Evolutionary conservation across 2,797 vertebrate genomes (phyloP).

Genomic region (Semotilus atromaculatus): DNA sequence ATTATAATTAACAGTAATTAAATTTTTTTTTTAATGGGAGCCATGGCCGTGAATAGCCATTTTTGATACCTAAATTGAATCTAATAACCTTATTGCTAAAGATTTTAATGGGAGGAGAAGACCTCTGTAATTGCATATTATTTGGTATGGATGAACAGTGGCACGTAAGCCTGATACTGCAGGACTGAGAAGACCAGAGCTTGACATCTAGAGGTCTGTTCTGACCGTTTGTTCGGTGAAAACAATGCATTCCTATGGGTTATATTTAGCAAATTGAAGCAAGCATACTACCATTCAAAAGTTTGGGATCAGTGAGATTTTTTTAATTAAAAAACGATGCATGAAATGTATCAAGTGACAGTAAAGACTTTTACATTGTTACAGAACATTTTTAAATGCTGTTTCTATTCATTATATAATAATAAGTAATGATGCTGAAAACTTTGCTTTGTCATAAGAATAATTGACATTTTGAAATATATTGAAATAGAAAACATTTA

Average conservation of each 20-base stretch:
- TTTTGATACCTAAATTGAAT: constrained; percentile 81
- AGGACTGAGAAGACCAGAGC: not conserved
- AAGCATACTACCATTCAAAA: not conserved
- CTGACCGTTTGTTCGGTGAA: not conserved
- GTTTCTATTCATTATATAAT: too few relatives aligned
- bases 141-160: constrained; percentile 28
- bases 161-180: not conserved
- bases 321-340: not conserved
- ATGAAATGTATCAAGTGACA: not conserved
- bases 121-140: constrained; percentile 36
- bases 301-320: not conserved
- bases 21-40: constrained; percentile 80
- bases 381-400: too few relatives aligned
- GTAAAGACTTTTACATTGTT: too few relatives aligned
- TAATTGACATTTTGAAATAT: too few relatives aligned
- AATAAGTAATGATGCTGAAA: not conserved
- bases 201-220: not conserved
- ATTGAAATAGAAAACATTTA: too few relatives aligned
- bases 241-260: not conserved
- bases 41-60: constrained; percentile 76
- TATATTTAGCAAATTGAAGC: not conserved
- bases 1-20: constrained; percentile 89
- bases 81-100: constrained; percentile 69
- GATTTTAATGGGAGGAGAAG: constrained; percentile 64
- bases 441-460: not conserved